Conservation (phyloP, 2,888 invertebrate species). For the Pinctada fucata region DNA sequence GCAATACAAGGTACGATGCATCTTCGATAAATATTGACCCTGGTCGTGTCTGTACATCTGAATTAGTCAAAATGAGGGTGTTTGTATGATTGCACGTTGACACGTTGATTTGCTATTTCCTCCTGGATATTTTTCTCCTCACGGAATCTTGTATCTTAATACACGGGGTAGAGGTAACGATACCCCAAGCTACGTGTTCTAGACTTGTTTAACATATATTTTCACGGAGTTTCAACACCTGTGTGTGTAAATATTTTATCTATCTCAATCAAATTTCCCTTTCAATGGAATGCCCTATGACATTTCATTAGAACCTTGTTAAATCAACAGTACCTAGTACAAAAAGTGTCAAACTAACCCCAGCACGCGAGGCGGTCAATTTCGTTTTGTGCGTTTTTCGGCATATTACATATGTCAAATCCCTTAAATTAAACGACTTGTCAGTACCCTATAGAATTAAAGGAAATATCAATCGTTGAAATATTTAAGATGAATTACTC, state of each 20-base stretch:
- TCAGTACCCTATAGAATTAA: too few relatives aligned
- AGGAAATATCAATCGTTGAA: too few relatives aligned
- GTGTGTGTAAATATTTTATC: conserved; percentile 1
- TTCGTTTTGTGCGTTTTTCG: too few relatives aligned
- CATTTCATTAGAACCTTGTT: background rate
- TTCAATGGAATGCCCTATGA: background rate
- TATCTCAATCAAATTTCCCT: background rate
- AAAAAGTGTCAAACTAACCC: background rate
- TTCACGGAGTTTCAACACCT: background rate
- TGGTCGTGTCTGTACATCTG: too few relatives aligned
- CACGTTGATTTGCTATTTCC: background rate
- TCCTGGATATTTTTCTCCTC: background rate
- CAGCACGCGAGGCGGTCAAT: background rate
- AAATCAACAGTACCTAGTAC: background rate
- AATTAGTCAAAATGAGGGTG: background rate
- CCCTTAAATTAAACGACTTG: too few relatives aligned
- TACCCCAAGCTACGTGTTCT: background rate
- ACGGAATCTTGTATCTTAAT: background rate
- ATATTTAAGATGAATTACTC: too few relatives aligned
- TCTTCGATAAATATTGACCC: too few relatives aligned
- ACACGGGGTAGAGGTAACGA: background rate
- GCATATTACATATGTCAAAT: too few relatives aligned
- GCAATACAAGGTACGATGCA: too few relatives aligned
- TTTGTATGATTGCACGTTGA: background rate
- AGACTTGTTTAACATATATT: background rate